Conservation (phyloP, 1,140 invertebrate species). For the Plodia interpunctella region DNA sequence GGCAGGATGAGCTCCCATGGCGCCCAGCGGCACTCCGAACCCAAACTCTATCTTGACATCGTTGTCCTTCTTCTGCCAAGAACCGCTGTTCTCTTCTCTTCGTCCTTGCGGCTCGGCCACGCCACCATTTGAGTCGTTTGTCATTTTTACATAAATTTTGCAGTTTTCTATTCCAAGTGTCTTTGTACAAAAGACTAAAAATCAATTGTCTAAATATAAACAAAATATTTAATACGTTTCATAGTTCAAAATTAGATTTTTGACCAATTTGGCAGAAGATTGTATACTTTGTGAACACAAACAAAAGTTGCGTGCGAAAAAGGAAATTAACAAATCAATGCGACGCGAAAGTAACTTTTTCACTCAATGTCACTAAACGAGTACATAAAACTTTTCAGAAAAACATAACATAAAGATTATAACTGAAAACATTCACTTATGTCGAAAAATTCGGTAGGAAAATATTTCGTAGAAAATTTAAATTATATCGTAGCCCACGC, state of each 20-base stretch:
- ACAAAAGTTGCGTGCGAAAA: neutral
- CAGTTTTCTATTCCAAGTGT: neutral
- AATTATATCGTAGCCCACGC: neutral
- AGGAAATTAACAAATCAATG: neutral
- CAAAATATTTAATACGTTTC: no score
- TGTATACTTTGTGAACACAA: no score
- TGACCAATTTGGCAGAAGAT: no score
- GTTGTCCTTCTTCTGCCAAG: slow-evolving; percentile 45
- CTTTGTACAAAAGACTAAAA: neutral
- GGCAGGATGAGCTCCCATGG: slow-evolving; percentile 61
- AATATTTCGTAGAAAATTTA: neutral
- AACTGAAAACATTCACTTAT: no score
- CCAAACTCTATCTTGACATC: slow-evolving; percentile 66
- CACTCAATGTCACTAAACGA: no score
- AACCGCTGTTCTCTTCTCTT: slow-evolving; percentile 30
- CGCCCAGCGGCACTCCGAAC: slow-evolving; percentile 57
- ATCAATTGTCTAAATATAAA: no score
- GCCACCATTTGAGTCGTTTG: slow-evolving; percentile 40
- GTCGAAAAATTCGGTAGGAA: no score
- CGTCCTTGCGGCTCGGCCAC: slow-evolving; percentile 20
- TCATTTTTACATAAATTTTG: slow-evolving; percentile 33
- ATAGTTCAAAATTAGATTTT: no score
- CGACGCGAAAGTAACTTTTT: neutral
- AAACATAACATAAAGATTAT: no score
- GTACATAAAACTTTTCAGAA: no score